Evolutionary conservation across 2,113 vertebrate species (phyloP).

Genomic region (Entelurus aequoreus): DNA sequence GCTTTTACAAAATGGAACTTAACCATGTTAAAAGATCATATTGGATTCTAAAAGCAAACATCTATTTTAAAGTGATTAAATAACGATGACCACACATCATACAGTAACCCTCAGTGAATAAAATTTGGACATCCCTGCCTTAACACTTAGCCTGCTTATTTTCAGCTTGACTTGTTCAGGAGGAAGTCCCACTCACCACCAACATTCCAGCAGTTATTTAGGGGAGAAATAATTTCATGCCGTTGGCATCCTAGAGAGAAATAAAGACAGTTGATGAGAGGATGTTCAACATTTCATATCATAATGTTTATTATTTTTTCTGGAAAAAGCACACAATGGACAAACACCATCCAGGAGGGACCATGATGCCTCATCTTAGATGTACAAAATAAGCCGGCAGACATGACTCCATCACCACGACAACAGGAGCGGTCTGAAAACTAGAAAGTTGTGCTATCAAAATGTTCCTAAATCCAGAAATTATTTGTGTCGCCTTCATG

Average conservation of each 20-base stretch:
- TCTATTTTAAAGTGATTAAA: no score
- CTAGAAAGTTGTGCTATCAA: conserved; percentile 10
- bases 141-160: no score
- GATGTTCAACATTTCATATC: conserved; percentile 9
- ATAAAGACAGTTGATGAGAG: not conserved
- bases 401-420: conserved; percentile 30
- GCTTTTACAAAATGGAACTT: no score
- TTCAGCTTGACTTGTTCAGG: no score
- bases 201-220: no score
- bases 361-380: conserved; percentile 15
- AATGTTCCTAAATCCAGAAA: conserved; percentile 4
- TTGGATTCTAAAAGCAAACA: no score
- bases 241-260: no score
- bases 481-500: conserved; percentile 1
- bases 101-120: no score
- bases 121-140: no score
- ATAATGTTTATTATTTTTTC: conserved; percentile 42
- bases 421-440: conserved; percentile 6
- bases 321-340: conserved; percentile 34
- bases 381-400: conserved; percentile 39
- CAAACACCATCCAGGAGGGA: conserved; percentile 21
- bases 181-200: no score
- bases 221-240: not conserved
- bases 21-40: no score
- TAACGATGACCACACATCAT: no score